Conservation (phyloP, 2,888 invertebrate genomes). For the Synergus laeviventris region DNA sequence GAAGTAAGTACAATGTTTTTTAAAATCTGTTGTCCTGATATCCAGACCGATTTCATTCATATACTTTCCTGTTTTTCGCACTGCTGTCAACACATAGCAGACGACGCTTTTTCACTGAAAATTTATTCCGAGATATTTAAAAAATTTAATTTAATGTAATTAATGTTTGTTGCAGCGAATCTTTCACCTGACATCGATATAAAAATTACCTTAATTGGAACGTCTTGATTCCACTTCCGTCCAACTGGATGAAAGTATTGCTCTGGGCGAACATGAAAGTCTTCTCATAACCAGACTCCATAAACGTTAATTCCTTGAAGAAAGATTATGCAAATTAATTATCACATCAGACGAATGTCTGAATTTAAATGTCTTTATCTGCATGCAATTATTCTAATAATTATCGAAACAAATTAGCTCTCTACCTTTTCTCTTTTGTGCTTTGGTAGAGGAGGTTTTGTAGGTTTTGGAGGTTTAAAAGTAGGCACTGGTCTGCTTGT, state of each 20-base stretch:
- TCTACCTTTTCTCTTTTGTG: conserved; percentile 82
- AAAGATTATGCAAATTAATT: neutral
- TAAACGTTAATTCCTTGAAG: conserved; percentile 85
- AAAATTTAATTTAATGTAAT: too few relatives aligned
- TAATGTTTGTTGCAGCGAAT: too few relatives aligned
- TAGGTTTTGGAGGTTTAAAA: conserved; percentile 75
- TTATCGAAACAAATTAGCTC: neutral
- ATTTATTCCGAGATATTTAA: too few relatives aligned
- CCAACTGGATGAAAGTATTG: conserved; percentile 93
- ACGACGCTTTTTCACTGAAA: too few relatives aligned
- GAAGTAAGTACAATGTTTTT: too few relatives aligned
- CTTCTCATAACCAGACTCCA: conserved; percentile 88
- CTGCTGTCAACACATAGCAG: too few relatives aligned
- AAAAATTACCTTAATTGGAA: conserved; percentile 94
- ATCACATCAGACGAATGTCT: neutral
- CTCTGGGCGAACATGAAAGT: conserved; percentile 96
- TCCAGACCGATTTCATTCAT: too few relatives aligned
- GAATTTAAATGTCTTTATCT: neutral
- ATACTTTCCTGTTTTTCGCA: too few relatives aligned
- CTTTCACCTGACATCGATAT: too few relatives aligned
- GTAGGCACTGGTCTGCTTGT: conserved; percentile 70
- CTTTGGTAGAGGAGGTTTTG: conserved; percentile 83
- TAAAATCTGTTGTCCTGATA: too few relatives aligned
- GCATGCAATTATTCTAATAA: neutral
- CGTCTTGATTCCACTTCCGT: conserved; percentile 92